Evolutionary conservation across 1,140 invertebrate species (phyloP).

Genomic region (Agrypnia vestita): DNA sequence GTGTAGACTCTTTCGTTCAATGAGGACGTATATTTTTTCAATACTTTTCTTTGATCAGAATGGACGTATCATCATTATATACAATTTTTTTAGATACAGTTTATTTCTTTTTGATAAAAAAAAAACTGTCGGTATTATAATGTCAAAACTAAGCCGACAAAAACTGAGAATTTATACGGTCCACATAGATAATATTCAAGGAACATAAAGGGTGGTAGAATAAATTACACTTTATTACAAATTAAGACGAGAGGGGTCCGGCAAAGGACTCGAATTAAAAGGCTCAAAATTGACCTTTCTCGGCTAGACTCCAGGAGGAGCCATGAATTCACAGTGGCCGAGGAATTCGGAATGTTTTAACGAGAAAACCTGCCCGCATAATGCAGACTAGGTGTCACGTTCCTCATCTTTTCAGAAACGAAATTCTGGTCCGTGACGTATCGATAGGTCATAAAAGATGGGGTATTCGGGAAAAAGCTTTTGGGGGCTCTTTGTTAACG

Average conservation of each 20-base stretch:
- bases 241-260: conserved; percentile 47
- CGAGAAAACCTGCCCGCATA: conserved; percentile 44
- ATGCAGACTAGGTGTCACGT: conserved; percentile 54
- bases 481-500: conserved; percentile 45
- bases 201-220: conserved; percentile 49
- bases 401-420: conserved; percentile 54
- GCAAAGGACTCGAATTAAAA: background rate
- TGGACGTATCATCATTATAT: too few species aligned
- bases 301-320: conserved; percentile 21
- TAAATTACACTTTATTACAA: conserved; percentile 59
- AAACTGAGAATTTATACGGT: conserved; percentile 10
- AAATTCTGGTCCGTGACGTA: conserved; percentile 52
- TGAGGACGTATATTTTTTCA: too few species aligned
- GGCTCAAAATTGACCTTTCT: conserved; percentile 46
- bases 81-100: too few species aligned
- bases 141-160: conserved; percentile 13
- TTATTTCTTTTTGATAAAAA: background rate
- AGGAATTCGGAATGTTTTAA: conserved; percentile 49
- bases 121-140: conserved; percentile 3
- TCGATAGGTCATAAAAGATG: conserved; percentile 56
- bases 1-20: too few species aligned
- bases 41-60: too few species aligned
- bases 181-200: conserved; percentile 30
- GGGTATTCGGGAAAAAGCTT: conserved; percentile 41
- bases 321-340: conserved; percentile 43